Evolutionary conservation across 2,888 invertebrate species (phyloP).

Genomic region (Polia nebulosa): DNA sequence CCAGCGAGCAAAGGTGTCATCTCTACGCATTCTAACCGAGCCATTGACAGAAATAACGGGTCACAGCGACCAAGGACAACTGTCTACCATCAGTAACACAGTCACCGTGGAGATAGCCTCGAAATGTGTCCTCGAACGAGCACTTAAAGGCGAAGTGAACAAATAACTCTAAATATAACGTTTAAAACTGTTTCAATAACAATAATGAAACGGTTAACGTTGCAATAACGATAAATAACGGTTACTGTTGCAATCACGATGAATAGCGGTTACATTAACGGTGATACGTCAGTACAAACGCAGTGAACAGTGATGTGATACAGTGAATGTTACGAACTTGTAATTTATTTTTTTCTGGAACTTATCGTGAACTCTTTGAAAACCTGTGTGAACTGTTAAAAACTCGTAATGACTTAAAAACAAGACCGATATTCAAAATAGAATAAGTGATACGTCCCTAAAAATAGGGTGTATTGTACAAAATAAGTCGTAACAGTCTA

Average conservation of each 20-base stretch:
- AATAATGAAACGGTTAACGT: slow-evolving; percentile 6
- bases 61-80: slow-evolving; percentile 73
- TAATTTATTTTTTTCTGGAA: slow-evolving; percentile 50
- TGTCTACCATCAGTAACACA: slow-evolving; percentile 87
- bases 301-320: slow-evolving; percentile 69
- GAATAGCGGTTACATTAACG: slow-evolving; percentile 43
- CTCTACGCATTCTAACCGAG: slow-evolving; percentile 93
- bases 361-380: slow-evolving; percentile 25
- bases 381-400: slow-evolving; percentile 9
- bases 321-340: slow-evolving; percentile 59
- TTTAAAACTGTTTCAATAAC: slow-evolving; percentile 35
- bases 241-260: slow-evolving; percentile 32
- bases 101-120: slow-evolving; percentile 89
- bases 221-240: slow-evolving; percentile 32
- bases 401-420: background rate
- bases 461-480: slow-evolving; percentile 20
- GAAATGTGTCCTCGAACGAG: slow-evolving; percentile 83
- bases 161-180: slow-evolving; percentile 61
- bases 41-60: slow-evolving; percentile 68
- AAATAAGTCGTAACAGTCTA: slow-evolving; percentile 17
- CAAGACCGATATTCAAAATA: background rate
- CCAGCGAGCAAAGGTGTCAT: slow-evolving; percentile 97
- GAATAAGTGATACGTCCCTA: slow-evolving; percentile 17
- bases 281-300: slow-evolving; percentile 66
- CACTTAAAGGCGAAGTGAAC: slow-evolving; percentile 83